Evolutionary conservation across 2,113 vertebrate species (phyloP), one percentile per base, ranked within the genome.

Genomic region (Pygoscelis adeliae): DNA sequence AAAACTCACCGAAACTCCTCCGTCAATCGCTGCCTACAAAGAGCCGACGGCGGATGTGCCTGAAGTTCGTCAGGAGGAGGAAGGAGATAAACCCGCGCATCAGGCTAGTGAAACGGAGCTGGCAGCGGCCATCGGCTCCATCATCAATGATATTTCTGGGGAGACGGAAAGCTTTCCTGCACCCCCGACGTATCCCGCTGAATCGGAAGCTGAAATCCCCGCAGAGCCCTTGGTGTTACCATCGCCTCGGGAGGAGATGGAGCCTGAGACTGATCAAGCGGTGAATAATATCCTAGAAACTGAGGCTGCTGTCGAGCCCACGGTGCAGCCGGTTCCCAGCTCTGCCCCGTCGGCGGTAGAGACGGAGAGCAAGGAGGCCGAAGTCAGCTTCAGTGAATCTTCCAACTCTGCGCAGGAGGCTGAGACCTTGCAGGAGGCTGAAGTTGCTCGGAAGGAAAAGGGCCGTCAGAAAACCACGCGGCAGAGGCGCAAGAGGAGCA

Each of bases 121-220:
- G 93, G 99, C 99, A 9, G 99, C 99, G 1, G 99, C 99, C 77
- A 99, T 99, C 3, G 99, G 99, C 82, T 99, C 99, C 80, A 99
- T 99, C 95, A 99, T 99, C 52, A 99, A 98, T 42, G 99, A 99
- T 93, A 98, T 98, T 74, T 98, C 98, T 77, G 98, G 97, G 65
- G 99, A 99, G 97, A 91, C 98, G 1, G 99, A 99, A 95, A 97
- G 91, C 87, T 99, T 99, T 89, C 98, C 99, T 32, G 97, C 99
- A 22, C 85, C 99, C 13, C 95, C 98, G 2, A 97, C 98, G 10
- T 97, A 98, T 81, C 98, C 99, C 0, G 44, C 97, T 2, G 98
- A 98, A 19, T 92, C 98, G 0, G 98, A 98, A 58, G 21, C 98
- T 2, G 98, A 97, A 30, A 97, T 95, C n/a, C 97, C 96, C 11